phyloP scores from a whole-genome alignment of 2,888 invertebrate species.

The Temnothorax rugatulus region DNA sequence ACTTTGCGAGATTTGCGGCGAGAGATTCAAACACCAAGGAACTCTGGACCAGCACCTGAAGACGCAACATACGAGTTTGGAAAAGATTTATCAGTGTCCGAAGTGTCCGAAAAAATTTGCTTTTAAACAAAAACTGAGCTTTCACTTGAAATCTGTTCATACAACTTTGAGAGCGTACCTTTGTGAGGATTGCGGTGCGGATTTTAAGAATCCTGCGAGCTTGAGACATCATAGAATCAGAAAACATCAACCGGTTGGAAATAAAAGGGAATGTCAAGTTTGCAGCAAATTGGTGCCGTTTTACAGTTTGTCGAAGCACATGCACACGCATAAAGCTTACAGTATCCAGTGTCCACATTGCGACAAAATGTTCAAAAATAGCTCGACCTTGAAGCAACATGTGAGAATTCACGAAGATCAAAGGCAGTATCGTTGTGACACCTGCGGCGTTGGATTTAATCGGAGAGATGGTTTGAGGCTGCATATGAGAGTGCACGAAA shows the following conservation, averaged over 20 bases:
- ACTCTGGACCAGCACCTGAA: slow-evolving; percentile 85
- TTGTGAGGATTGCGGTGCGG: slow-evolving; percentile 85
- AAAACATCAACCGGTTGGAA: slow-evolving; percentile 84
- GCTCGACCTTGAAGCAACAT: slow-evolving; percentile 84
- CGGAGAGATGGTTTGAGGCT: slow-evolving; percentile 83
- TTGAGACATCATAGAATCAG: slow-evolving; percentile 83
- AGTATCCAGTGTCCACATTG: slow-evolving; percentile 84
- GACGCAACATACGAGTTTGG: slow-evolving; percentile 84
- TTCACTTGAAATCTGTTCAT: slow-evolving; percentile 84
- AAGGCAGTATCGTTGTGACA: slow-evolving; percentile 84
- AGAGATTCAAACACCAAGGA: slow-evolving; percentile 85
- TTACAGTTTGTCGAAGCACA: slow-evolving; percentile 85
- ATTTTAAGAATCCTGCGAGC: slow-evolving; percentile 85
- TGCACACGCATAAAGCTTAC: slow-evolving; percentile 85
- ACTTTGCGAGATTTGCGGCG: slow-evolving; percentile 84
- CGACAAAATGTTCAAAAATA: slow-evolving; percentile 85
- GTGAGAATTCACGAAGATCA: slow-evolving; percentile 85
- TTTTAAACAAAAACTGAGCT: slow-evolving; percentile 84
- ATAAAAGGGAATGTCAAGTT: slow-evolving; percentile 83
- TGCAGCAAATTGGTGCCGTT: slow-evolving; percentile 84
- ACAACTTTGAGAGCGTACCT: slow-evolving; percentile 82
- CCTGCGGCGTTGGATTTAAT: slow-evolving; percentile 85
- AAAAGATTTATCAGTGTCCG: slow-evolving; percentile 84
- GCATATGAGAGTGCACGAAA: slow-evolving; percentile 84
- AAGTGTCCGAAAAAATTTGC: slow-evolving; percentile 85